Percentiles rank a stretch among this genome's conserved stretches.
These are phyloP conservation scores for Epizoanthus scotinus DNA, from an alignment of 92 coral and sea anemone species.

Conservation along the genomic window DNA sequence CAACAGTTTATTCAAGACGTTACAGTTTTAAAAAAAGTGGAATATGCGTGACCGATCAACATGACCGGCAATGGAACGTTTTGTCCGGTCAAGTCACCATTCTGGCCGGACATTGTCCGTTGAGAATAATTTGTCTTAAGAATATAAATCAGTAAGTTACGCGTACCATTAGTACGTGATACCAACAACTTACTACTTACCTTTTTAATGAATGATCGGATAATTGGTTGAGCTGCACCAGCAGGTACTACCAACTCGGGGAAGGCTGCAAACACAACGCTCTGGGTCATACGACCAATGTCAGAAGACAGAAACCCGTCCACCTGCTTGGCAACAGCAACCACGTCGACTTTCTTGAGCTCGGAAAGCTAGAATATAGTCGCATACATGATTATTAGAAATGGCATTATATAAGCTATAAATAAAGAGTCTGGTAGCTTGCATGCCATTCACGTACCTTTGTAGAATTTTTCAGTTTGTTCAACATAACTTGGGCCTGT, in stretches of 20 bases:
- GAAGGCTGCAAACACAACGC: constrained; percentile 75
- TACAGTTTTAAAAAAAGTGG: too few species aligned
- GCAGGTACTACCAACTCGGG: constrained; percentile 83
- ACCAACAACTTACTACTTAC: constrained; percentile 45
- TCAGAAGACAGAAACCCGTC: constrained; percentile 97
- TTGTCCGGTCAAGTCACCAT: too few species aligned
- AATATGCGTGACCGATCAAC: too few species aligned
- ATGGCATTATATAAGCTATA: too few species aligned
- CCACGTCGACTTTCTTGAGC: constrained; percentile 71
- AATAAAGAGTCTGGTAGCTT: too few species aligned
- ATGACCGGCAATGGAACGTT: too few species aligned
- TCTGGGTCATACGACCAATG: constrained; percentile 71
- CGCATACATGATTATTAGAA: background rate
- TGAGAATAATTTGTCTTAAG: too few species aligned
- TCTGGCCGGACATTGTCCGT: too few species aligned
- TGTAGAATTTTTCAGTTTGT: constrained; percentile 63
- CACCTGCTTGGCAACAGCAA: constrained; percentile 75
- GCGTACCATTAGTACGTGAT: too few species aligned
- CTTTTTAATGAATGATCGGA: constrained; percentile 77
- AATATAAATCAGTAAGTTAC: too few species aligned
- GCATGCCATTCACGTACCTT: constrained; percentile 38
- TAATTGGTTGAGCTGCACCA: constrained; percentile 76
- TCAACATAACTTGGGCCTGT: constrained; percentile 87
- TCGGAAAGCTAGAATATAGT: constrained; percentile 65
- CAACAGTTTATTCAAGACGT: too few species aligned